Base-by-base conservation (phyloP, 2,113 vertebrate species). In the Carollia perspicillata region DNA sequence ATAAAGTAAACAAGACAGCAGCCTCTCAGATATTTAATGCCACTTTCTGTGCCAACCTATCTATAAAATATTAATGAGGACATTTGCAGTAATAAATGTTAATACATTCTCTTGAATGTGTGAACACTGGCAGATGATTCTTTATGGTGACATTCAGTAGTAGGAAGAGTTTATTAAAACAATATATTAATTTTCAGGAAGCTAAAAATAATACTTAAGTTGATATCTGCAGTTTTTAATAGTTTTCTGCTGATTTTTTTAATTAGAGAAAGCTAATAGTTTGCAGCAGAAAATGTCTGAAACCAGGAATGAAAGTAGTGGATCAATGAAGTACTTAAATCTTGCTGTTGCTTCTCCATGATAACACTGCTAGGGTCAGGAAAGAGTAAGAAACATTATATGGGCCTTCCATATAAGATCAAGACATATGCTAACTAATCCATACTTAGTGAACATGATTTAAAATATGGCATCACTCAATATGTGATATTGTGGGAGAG, bases 41-140 rank as follows among this genome's bases (percentile, higher is more conserved):
- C 55, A 60, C n/a, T 89, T 83, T 92, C n/a, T 89, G 28, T 84
- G 47, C 96, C 95, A 95, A 78, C 68, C 84, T 35, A 80, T 94
- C 49, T 89, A 93, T 98, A 96, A 97, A 97, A 97, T 86, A 97
- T 97, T 98, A 96, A 97, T 98, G 85, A 83, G 72, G 68, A 93
- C 74, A 83, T 93, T 96, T 78, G 40, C 28, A 28, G 55, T 93
- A 95, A 97, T 95, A 93, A 95, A 93, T 97, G 96, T 95, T 96
- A 92, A 94, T 93, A 92, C 63, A 89, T 90, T 96, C 84, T 83
- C 55, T 88, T 74, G 80, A 90, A 65, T 9, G 4, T 65, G 49
- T 83, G 90, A 93, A 58, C n/a, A 51, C 72, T 75, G 90, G 83
- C 90, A 95, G 90, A 90, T 90, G 83, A 96, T 93, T 92, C 69